Evolutionary conservation across 2,888 invertebrate genomes (phyloP), one percentile per base, ranked within the genome.

Genomic region (Serrognathus titanus): DNA sequence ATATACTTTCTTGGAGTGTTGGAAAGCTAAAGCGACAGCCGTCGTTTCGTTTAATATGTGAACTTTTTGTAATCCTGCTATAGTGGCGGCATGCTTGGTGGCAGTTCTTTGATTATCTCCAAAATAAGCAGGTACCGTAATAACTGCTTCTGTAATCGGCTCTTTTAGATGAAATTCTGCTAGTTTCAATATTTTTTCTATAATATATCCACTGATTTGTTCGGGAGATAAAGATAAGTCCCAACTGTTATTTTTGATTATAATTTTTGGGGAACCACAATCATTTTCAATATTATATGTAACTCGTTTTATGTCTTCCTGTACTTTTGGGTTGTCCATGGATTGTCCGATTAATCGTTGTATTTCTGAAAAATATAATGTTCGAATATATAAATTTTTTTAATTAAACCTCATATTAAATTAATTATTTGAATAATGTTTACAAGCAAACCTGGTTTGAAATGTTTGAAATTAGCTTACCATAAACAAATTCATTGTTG

Each of bases 71-170:
- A 70, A 64, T 10, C 66, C 69, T 7, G 66, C 66, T 9, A 64
- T 59, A 43, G 41, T 54, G 5, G 60, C 69, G n/a, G 68, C 69
- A n/a, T 63, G 61, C 48, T 64, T 63, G 3, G 68, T 69, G n/a
- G 66, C 68, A 43, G 68, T 60, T 39, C 69, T 56, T 57, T 69
- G 69, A 2, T 53, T 47, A 45, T 68, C 62, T 54, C 62, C 66
- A 45, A 70, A 70, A 59, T 67, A 65, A 1, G 69, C 69, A 2
- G 69, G 69, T n/a, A 70, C 69, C 1, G 69, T 69, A 31, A 69
- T 62, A 10, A 68, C 66, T 16, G 63, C 67, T 49, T 62, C 65
- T 11, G 24, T 56, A 4, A 67, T 58, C 6, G 12, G 37, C n/a
- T 57, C n/a, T 3, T 58, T 60, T 4, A 66, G 43, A 37, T 60